A percentile compares a stretch with the other conserved stretches of the same genome.
These are phyloP conservation scores for Enteromius radiatus DNA, from an alignment of 2,797 vertebrate genomes.

Conservation along the genomic window DNA sequence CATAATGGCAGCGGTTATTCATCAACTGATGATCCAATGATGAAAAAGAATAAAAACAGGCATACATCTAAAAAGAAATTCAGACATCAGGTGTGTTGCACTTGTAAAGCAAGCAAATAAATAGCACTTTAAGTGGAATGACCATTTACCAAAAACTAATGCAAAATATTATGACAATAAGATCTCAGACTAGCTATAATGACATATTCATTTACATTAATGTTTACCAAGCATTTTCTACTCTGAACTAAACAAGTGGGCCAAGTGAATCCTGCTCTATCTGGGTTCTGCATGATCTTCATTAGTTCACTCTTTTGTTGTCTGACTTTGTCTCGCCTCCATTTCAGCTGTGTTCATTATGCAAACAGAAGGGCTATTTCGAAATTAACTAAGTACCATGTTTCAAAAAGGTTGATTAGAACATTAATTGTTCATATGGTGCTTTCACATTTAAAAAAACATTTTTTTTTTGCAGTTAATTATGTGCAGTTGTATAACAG, in stretches of 20 bases:
- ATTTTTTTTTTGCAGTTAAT: constrained; percentile 71
- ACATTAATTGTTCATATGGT: constrained; percentile 73
- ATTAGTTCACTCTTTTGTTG: constrained; percentile 44
- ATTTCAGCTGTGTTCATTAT: constrained; percentile 68
- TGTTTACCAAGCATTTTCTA: constrained; percentile 3
- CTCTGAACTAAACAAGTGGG: constrained; percentile 14
- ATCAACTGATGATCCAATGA: background rate
- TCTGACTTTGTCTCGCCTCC: constrained; percentile 38
- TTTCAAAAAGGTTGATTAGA: constrained; percentile 73
- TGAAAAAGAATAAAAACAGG: background rate
- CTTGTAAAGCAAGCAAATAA: background rate
- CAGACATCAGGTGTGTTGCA: background rate
- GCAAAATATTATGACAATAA: constrained; percentile 2
- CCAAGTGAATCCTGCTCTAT: constrained; percentile 27
- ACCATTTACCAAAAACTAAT: background rate
- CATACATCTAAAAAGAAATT: background rate
- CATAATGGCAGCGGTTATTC: background rate
- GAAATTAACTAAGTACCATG: constrained; percentile 71
- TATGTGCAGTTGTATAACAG: constrained; percentile 68
- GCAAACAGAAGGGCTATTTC: constrained; percentile 70
- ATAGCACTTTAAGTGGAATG: background rate
- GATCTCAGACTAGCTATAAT: constrained; percentile 34
- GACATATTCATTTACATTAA: constrained; percentile 27
- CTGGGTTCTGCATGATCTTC: constrained; percentile 27
- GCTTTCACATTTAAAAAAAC: constrained; percentile 68